A percentile compares a stretch with the other conserved stretches of the same genome.
phyloP scores from a whole-genome alignment of 2,888 invertebrate species.

The Mimumesa dahlbomi region DNA sequence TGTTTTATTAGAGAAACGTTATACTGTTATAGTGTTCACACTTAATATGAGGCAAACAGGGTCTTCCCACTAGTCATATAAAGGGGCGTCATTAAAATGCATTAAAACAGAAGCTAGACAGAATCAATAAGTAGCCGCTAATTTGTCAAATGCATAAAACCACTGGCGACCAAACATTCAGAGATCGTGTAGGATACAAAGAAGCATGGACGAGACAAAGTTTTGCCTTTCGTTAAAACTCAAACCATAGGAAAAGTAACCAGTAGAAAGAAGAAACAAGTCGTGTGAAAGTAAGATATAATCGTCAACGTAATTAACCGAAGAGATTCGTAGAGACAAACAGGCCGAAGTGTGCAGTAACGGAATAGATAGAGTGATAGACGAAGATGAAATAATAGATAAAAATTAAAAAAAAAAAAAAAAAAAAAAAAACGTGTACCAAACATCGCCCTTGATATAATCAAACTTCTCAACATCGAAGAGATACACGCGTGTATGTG shows the following conservation, averaged over 20 bases:
- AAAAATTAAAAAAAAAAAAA: conserved; percentile 38
- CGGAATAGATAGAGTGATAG: conserved; percentile 12
- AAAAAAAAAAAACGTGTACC: conserved; percentile 27
- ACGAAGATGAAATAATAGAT: conserved; percentile 36
- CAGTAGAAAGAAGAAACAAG: conserved; percentile 8
- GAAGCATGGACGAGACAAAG: conserved; percentile 61
- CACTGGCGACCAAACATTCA: conserved; percentile 67
- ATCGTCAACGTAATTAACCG: background rate
- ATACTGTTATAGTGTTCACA: no score
- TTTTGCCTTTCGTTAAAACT: conserved; percentile 10
- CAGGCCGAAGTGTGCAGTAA: conserved; percentile 14
- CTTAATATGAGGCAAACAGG: no score
- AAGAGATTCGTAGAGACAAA: conserved; percentile 1
- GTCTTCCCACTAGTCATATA: no score
- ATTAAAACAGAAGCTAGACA: conserved; percentile 56
- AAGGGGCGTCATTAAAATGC: conserved; percentile 57
- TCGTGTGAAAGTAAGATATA: conserved; percentile 3
- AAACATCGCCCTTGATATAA: conserved; percentile 21
- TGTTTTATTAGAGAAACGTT: no score
- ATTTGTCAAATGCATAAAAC: conserved; percentile 70
- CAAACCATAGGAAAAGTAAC: background rate
- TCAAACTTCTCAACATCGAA: background rate
- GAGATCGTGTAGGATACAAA: conserved; percentile 55
- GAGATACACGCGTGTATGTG: background rate
- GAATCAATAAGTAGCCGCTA: conserved; percentile 55